phyloP scores from a whole-genome alignment of 2,888 invertebrate species.

The Deilephila elpenor region DNA sequence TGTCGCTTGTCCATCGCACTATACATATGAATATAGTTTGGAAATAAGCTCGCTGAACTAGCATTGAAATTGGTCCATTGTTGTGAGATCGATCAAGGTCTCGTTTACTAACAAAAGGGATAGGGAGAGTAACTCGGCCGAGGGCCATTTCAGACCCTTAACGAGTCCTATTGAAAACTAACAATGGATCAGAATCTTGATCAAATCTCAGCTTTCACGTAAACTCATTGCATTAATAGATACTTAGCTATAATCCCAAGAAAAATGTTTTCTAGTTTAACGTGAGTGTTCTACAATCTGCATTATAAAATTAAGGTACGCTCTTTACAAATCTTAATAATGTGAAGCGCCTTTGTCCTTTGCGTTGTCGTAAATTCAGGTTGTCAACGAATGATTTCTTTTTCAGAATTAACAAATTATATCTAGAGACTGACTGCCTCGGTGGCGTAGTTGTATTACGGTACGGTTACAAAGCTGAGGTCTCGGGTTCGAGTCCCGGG shows the following conservation, averaged over 20 bases:
- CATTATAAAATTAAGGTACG: neutral
- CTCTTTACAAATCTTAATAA: no score
- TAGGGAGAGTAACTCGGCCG: conserved; percentile 60
- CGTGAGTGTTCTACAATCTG: neutral
- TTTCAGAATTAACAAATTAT: no score
- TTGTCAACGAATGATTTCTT: no score
- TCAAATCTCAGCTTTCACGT: conserved; percentile 64
- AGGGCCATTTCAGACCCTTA: conserved; percentile 72
- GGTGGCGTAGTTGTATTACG: no score
- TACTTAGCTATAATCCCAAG: conserved; percentile 35
- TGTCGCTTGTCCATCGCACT: conserved; percentile 39
- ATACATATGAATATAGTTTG: conserved; percentile 48
- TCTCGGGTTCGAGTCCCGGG: no score
- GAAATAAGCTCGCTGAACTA: conserved; percentile 58
- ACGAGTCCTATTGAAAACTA: conserved; percentile 76
- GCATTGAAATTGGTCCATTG: conserved; percentile 77
- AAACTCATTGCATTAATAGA: conserved; percentile 51
- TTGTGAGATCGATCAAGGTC: conserved; percentile 74
- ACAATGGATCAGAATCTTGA: conserved; percentile 70
- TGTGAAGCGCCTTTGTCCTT: no score
- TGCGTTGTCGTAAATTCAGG: no score
- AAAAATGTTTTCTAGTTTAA: neutral
- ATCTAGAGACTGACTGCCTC: no score
- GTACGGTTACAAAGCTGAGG: no score
- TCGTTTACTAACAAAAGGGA: conserved; percentile 77